Evolutionary conservation across 2,113 vertebrate genomes (phyloP).

Genomic region (Condylura cristata): DNA sequence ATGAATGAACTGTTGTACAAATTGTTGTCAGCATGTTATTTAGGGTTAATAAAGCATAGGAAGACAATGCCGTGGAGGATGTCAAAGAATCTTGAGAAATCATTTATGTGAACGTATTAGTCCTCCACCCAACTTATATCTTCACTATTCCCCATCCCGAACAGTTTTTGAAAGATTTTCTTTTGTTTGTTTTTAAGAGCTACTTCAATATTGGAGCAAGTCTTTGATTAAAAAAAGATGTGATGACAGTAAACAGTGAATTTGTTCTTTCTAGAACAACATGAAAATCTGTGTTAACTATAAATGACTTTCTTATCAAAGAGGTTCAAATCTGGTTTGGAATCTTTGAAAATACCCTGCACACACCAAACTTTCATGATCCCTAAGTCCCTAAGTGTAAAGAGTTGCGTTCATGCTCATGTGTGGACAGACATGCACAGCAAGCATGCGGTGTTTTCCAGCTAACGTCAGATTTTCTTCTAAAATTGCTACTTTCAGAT

Average conservation of each 20-base stretch:
- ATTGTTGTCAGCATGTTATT: not conserved
- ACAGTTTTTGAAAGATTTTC: not conserved
- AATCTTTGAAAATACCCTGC: slow-evolving; percentile 24
- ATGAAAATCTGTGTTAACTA: not conserved
- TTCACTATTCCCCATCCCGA: not conserved
- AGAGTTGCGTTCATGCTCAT: not conserved
- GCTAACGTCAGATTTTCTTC: not conserved
- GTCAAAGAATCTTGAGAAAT: not conserved
- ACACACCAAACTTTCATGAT: not conserved
- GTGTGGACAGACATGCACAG: not conserved
- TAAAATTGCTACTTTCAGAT: not conserved
- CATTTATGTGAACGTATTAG: not conserved
- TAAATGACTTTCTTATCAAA: not conserved
- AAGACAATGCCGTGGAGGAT: not conserved
- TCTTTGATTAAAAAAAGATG: slow-evolving; percentile 26
- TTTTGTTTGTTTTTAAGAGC: not conserved
- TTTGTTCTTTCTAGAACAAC: slow-evolving; percentile 16
- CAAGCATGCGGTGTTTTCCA: not conserved
- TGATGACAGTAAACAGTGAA: not conserved
- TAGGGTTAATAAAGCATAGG: not conserved
- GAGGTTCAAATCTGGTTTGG: not conserved
- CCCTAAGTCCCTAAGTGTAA: not conserved
- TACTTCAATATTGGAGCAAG: not conserved
- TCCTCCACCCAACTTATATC: not conserved
- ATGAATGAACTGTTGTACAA: not conserved